phyloP scores from a whole-genome alignment of 2,888 invertebrate genomes.

The Pycnomerus fuliginosus region DNA sequence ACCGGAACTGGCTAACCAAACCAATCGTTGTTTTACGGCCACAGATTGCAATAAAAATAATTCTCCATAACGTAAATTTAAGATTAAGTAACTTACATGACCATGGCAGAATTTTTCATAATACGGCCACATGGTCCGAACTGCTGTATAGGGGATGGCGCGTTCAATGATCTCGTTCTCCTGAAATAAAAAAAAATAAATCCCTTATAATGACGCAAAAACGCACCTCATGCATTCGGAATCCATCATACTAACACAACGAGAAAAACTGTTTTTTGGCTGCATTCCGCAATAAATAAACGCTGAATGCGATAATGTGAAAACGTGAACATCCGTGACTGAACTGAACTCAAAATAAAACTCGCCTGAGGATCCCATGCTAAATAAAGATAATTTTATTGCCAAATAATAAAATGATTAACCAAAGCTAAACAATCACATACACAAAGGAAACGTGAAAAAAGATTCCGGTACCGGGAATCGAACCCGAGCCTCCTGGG shows the following conservation, averaged over 20 bases:
- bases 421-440: background rate
- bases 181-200: constrained; percentile 60
- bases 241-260: constrained; percentile 15
- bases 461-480: constrained; percentile 57
- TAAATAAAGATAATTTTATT: too few relatives aligned
- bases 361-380: constrained; percentile 2
- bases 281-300: constrained; percentile 6
- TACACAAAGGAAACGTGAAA: constrained; percentile 27
- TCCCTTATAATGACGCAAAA: background rate
- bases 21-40: too few relatives aligned
- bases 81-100: constrained; percentile 98
- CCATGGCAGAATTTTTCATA: constrained; percentile 95
- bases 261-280: constrained; percentile 9
- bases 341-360: constrained; percentile 3
- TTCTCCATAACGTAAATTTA: background rate
- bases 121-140: constrained; percentile 98
- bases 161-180: constrained; percentile 92
- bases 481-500: constrained; percentile 63
- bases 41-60: background rate
- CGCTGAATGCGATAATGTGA: too few relatives aligned
- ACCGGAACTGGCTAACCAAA: too few relatives aligned
- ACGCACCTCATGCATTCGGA: constrained; percentile 2
- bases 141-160: constrained; percentile 93
- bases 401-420: background rate
- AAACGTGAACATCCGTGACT: constrained; percentile 1